Evolutionary conservation across 2,113 vertebrate species (phyloP).

Genomic region (Clarias batrachus): DNA sequence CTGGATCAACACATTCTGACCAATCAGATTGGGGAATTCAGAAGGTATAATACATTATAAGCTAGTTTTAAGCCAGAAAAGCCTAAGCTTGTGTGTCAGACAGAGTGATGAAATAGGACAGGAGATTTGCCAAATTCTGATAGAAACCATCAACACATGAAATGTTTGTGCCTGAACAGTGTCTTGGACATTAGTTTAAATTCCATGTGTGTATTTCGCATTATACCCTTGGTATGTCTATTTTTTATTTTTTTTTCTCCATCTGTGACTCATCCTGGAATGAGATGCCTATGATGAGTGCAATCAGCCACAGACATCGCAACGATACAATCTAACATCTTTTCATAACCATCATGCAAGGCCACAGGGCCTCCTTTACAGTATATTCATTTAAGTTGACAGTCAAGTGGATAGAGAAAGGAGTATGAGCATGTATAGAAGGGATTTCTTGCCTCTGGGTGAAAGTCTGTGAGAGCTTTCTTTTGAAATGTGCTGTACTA

Average conservation of each 20-base stretch:
- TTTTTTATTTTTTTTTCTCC: not conserved
- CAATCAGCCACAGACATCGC: conserved; percentile 54
- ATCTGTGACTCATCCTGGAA: conserved; percentile 27
- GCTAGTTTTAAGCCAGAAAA: conserved; percentile 1
- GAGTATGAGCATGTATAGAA: not conserved
- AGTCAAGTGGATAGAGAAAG: not conserved
- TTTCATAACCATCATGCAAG: conserved; percentile 22
- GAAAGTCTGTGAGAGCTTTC: not conserved
- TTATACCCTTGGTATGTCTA: conserved; percentile 5
- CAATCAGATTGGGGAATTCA: not conserved
- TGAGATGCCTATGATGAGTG: conserved; percentile 16
- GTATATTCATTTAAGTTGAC: not conserved
- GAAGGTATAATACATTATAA: not conserved
- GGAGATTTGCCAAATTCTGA: not conserved
- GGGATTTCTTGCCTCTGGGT: not conserved
- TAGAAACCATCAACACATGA: not conserved
- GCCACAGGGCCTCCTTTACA: not conserved
- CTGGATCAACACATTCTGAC: not conserved
- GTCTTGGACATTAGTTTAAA: not conserved
- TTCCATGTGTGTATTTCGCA: conserved; percentile 8
- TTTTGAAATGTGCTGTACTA: not conserved
- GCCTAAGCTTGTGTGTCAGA: not conserved
- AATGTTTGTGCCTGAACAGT: not conserved
- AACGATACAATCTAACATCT: conserved; percentile 40
- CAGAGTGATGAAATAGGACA: not conserved